These are phyloP conservation scores for Philaenus spumarius DNA, from an alignment of 1,140 invertebrate species.

Conservation along the genomic window DNA sequence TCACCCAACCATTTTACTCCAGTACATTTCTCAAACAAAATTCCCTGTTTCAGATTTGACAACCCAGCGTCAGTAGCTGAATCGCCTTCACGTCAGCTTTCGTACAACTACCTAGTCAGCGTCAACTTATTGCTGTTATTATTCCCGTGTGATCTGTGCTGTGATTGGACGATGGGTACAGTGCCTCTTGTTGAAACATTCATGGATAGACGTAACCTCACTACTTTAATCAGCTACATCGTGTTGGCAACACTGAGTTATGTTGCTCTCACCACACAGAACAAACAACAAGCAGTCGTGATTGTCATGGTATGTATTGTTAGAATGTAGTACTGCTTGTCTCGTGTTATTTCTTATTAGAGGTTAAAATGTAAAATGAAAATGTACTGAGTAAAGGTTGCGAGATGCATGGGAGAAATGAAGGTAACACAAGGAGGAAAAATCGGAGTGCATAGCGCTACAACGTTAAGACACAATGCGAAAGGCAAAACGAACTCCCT, in stretches of 20 bases:
- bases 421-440: too few relatives aligned
- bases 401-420: too few relatives aligned
- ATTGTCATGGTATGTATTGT: conserved; percentile 71
- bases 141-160: conserved; percentile 84
- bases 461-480: too few relatives aligned
- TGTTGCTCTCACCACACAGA: conserved; percentile 57
- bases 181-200: conserved; percentile 78
- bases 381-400: too few relatives aligned
- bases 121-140: conserved; percentile 87
- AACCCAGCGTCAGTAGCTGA: conserved; percentile 81
- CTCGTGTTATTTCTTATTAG: too few relatives aligned
- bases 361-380: too few relatives aligned
- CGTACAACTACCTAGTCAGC: conserved; percentile 87
- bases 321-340: too few relatives aligned
- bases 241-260: conserved; percentile 54
- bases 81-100: conserved; percentile 75
- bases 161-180: conserved; percentile 99
- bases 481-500: too few relatives aligned
- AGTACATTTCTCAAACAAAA: too few relatives aligned
- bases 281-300: conserved; percentile 60
- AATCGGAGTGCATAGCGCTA: too few relatives aligned
- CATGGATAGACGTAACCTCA: conserved; percentile 75
- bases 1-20: too few relatives aligned
- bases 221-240: conserved; percentile 65
- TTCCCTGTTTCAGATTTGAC: conserved; percentile 68